phyloP scores from a whole-genome alignment of 1,140 invertebrate genomes.

The Atta cephalotes region DNA sequence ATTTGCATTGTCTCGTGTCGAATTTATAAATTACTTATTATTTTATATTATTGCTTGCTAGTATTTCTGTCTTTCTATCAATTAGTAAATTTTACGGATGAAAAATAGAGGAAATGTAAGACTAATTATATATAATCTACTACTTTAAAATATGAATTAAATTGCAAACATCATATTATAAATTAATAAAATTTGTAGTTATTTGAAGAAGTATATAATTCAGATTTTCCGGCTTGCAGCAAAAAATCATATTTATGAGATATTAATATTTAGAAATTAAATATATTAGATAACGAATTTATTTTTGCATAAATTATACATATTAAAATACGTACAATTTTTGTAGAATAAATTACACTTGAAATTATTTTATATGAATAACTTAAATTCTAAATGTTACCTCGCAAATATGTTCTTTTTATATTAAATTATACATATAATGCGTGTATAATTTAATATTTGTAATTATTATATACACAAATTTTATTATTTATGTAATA shows the following conservation, averaged over 20 bases:
- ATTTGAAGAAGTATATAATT: neutral
- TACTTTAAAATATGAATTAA: neutral
- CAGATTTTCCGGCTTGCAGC: neutral
- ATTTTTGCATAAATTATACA: neutral
- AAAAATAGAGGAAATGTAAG: neutral
- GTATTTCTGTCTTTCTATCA: neutral
- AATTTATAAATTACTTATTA: slow-evolving; percentile 69
- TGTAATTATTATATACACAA: neutral
- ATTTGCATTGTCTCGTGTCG: slow-evolving; percentile 70
- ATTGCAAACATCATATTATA: neutral
- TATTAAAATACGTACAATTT: neutral
- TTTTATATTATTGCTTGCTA: slow-evolving; percentile 22
- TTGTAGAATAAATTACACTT: neutral
- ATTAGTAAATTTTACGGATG: neutral
- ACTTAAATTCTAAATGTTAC: neutral
- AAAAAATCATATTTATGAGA: neutral
- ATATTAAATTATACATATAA: neutral
- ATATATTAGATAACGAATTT: neutral
- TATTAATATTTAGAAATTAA: neutral
- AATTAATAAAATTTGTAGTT: neutral
- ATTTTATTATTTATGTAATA: neutral
- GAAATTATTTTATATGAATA: neutral
- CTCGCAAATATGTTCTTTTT: neutral
- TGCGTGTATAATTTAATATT: neutral
- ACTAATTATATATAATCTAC: neutral